phyloP scores from a whole-genome alignment of 2,888 invertebrate species.

The Agrotis clavis region DNA sequence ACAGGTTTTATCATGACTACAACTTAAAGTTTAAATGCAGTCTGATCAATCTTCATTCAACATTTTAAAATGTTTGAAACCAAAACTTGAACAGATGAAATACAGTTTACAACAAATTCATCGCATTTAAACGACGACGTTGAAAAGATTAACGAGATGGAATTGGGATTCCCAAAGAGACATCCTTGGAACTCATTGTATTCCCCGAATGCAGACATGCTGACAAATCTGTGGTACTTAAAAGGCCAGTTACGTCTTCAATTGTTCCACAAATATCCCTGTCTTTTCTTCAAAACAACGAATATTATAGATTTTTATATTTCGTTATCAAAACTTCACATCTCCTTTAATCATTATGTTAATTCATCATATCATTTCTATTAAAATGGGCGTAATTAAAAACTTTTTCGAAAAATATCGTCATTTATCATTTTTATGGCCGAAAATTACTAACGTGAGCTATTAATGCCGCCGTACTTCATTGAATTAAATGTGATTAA shows the following conservation, averaged over 20 bases:
- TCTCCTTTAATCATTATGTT: conserved; percentile 15
- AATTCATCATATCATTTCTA: conserved; percentile 40
- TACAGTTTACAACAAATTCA: conserved; percentile 42
- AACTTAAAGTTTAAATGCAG: neutral
- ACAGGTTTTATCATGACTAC: conserved; percentile 3
- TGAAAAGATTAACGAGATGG: conserved; percentile 49
- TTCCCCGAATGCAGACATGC: conserved; percentile 39
- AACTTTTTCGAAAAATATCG: conserved; percentile 11
- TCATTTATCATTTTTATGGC: conserved; percentile 51
- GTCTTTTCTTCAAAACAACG: conserved; percentile 12
- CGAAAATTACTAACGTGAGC: conserved; percentile 47
- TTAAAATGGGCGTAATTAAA: conserved; percentile 39
- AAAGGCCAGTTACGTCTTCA: conserved; percentile 45
- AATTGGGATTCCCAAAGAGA: conserved; percentile 46
- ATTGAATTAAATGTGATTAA: conserved; percentile 45
- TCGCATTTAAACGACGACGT: conserved; percentile 40
- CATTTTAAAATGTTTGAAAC: conserved; percentile 29
- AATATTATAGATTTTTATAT: neutral
- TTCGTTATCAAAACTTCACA: conserved; percentile 6
- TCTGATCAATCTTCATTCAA: conserved; percentile 21
- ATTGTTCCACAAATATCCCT: conserved; percentile 39
- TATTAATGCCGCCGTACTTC: conserved; percentile 34
- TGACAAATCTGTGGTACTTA: conserved; percentile 48
- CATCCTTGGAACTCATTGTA: conserved; percentile 46
- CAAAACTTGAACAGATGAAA: conserved; percentile 11